Percentiles rank a stretch among this genome's conserved stretches.
These are phyloP conservation scores for Saguinus midas DNA, from an alignment of 2,113 vertebrate genomes.

Conservation along the genomic window DNA sequence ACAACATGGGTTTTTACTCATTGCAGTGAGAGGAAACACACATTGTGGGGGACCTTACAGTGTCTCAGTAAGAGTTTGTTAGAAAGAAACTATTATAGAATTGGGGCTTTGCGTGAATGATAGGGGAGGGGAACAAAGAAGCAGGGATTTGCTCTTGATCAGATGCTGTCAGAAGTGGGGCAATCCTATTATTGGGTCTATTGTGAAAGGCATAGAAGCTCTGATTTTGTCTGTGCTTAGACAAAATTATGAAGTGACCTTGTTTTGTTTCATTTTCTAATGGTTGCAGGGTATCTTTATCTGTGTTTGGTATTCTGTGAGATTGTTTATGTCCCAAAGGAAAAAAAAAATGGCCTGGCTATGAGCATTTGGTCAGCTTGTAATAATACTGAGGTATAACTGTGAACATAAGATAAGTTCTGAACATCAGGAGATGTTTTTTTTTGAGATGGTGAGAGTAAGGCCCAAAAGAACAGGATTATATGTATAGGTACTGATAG, in stretches of 20 bases:
- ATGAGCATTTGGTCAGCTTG: not conserved
- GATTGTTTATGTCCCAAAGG: not conserved
- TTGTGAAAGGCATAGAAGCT: not conserved
- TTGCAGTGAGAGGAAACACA: not conserved
- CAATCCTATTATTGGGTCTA: not conserved
- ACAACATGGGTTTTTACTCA: not conserved
- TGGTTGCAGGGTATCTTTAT: not conserved
- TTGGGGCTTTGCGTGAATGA: not conserved
- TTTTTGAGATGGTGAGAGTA: not conserved
- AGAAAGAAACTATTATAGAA: not conserved
- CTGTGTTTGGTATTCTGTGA: not conserved
- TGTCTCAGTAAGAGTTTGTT: not conserved
- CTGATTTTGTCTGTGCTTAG: constrained; percentile 13
- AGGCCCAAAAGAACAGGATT: not conserved
- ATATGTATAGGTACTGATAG: not conserved
- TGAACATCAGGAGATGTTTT: not conserved
- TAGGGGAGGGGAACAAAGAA: not conserved
- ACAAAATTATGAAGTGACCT: constrained; percentile 1
- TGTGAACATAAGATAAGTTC: not conserved
- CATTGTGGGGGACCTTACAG: not conserved
- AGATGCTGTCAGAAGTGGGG: not conserved
- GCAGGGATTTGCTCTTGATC: not conserved
- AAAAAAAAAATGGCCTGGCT: not conserved
- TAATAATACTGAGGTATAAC: not conserved
- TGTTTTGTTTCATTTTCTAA: not conserved